These are phyloP conservation scores for Platycercus adscitus DNA, from an alignment of 2,113 vertebrate species.

Conservation along the genomic window DNA sequence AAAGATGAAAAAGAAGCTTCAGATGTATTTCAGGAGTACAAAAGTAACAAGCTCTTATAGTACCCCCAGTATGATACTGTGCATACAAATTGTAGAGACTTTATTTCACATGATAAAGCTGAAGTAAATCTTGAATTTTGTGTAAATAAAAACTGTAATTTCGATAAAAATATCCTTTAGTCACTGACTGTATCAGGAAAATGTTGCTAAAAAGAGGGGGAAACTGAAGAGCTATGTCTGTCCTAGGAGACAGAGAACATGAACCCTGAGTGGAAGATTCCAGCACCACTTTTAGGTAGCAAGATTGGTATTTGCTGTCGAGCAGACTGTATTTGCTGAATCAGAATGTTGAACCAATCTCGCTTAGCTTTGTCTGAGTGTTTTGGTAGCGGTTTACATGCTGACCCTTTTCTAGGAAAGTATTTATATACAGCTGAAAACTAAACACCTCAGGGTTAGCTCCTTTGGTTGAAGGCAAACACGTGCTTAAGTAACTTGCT, in stretches of 20 bases:
- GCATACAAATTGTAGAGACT: neutral
- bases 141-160: neutral
- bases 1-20: neutral
- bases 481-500: conserved; percentile 39
- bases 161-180: neutral
- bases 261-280: conserved; percentile 15
- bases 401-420: conserved; percentile 1
- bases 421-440: neutral
- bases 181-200: neutral
- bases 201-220: neutral
- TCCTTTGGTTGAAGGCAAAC: conserved; percentile 37
- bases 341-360: neutral
- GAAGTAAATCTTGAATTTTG: neutral
- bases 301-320: neutral
- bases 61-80: neutral
- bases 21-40: neutral
- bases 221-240: neutral
- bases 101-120: neutral
- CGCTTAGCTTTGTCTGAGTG: neutral
- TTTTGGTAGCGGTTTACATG: neutral
- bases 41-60: neutral
- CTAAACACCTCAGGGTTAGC: neutral
- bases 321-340: neutral
- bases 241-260: neutral
- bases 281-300: neutral